A percentile compares a stretch with the other conserved stretches of the same genome.
Evolutionary conservation across 2,113 vertebrate genomes (phyloP).

Genomic region (Ctenodactylus gundi): DNA sequence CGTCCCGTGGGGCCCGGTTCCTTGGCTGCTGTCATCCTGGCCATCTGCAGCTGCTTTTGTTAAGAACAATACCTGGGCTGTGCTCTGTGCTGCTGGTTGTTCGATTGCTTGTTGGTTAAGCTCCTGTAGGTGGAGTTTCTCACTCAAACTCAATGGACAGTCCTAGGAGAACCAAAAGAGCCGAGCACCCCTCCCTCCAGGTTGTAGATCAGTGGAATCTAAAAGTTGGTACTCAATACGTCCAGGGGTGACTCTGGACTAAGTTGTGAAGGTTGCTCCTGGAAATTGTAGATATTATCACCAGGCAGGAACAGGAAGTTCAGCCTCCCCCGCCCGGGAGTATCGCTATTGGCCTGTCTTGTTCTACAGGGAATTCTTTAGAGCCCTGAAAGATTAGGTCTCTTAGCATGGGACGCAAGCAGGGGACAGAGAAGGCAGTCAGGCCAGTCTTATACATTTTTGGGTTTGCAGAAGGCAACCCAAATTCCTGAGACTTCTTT

Average conservation of each 20-base stretch:
- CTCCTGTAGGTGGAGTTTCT: accelerated
- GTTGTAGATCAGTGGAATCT: background rate
- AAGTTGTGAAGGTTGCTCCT: background rate
- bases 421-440: background rate
- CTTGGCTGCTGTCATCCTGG: accelerated
- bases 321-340: accelerated
- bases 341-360: accelerated
- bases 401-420: accelerated
- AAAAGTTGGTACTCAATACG: background rate
- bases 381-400: accelerated
- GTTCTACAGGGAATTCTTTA: accelerated
- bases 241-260: accelerated
- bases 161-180: background rate
- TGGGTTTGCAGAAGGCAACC: background rate
- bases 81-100: background rate
- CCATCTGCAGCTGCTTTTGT: too few relatives aligned
- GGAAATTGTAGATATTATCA: background rate
- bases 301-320: background rate
- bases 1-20: accelerated
- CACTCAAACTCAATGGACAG: background rate
- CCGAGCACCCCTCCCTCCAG: too few relatives aligned
- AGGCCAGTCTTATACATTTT: accelerated
- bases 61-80: background rate
- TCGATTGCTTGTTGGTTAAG: background rate
- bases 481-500: accelerated